Conservation (phyloP, 1,140 invertebrate genomes). For the Bursaphelenchus mucronatus region DNA sequence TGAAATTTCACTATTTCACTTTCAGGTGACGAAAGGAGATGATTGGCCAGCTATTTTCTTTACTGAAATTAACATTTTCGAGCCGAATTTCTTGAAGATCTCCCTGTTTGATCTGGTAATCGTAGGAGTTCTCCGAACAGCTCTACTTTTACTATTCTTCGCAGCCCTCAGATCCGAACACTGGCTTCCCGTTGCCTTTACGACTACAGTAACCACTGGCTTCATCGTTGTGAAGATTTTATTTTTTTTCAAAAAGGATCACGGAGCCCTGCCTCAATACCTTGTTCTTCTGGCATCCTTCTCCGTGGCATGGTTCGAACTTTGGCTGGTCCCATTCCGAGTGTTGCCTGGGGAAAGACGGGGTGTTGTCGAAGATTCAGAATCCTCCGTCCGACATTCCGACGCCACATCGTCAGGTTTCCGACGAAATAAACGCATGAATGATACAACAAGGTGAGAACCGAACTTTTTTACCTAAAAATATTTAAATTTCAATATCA, state of each 20-base stretch:
- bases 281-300: conserved; percentile 42
- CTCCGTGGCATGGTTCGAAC: conserved; percentile 42
- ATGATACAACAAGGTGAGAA: too few species aligned
- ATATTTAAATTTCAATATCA: not conserved
- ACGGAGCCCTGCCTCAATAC: conserved; percentile 33
- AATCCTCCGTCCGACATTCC: not conserved
- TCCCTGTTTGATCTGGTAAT: conserved; percentile 47
- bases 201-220: conserved; percentile 40
- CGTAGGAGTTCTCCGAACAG: conserved; percentile 38
- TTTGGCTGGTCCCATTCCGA: conserved; percentile 47
- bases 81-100: conserved; percentile 32
- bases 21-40: conserved; percentile 34
- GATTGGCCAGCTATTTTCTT: conserved; percentile 38
- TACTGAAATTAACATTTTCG: conserved; percentile 41
- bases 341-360: conserved; percentile 36
- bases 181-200: conserved; percentile 39
- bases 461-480: too few species aligned
- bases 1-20: conserved; percentile 11
- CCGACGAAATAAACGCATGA: conserved; percentile 2
- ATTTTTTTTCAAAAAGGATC: conserved; percentile 43
- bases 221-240: conserved; percentile 49
- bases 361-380: conserved; percentile 15
- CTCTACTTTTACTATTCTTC: conserved; percentile 31
- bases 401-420: not conserved
- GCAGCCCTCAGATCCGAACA: conserved; percentile 36